Evolutionary conservation across 2,888 invertebrate genomes (phyloP).

Genomic region (Tenodera sinensis): DNA sequence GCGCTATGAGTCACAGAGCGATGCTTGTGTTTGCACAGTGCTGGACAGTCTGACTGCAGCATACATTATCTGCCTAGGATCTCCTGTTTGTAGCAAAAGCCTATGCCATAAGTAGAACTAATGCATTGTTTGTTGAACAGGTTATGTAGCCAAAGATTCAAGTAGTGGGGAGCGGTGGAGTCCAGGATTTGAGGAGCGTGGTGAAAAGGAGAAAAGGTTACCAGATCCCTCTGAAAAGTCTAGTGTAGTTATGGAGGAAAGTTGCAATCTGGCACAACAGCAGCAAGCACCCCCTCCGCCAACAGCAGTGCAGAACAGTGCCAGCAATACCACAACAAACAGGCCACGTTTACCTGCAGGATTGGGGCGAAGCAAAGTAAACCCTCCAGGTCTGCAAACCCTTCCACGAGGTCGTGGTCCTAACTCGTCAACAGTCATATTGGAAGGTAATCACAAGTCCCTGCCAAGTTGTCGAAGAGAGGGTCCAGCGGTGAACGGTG

Average conservation of each 20-base stretch:
- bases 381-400: constrained; percentile 36
- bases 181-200: constrained; percentile 27
- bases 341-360: constrained; percentile 18
- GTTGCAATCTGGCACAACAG: background rate
- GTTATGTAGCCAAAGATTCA: constrained; percentile 20
- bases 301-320: constrained; percentile 3
- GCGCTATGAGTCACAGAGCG: no score
- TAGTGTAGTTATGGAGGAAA: background rate
- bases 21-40: no score
- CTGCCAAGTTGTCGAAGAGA: constrained; percentile 23
- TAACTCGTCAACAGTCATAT: constrained; percentile 14
- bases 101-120: no score
- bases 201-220: constrained; percentile 16
- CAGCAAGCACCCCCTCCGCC: background rate
- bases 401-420: constrained; percentile 36
- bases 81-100: no score
- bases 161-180: constrained; percentile 26
- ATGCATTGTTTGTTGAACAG: background rate
- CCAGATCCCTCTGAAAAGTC: constrained; percentile 12
- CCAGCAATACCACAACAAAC: constrained; percentile 8
- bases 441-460: constrained; percentile 24
- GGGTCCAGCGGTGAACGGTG: constrained; percentile 24
- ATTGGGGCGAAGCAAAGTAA: constrained; percentile 23
- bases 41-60: no score
- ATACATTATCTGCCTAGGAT: no score